phyloP scores from a whole-genome alignment of 2,888 invertebrate species.

The Hydriomena furcata region DNA sequence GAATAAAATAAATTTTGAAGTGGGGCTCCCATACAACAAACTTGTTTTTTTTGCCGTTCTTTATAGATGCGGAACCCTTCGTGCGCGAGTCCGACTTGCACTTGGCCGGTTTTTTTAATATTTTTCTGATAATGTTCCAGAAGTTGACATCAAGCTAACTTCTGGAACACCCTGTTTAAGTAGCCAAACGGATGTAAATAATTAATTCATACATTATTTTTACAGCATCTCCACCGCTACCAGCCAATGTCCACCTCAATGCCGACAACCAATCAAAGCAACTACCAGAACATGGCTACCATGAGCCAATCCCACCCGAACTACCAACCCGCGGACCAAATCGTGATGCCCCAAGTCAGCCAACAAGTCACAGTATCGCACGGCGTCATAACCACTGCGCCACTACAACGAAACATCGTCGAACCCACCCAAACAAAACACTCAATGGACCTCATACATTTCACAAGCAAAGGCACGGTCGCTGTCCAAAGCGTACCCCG shows the following conservation, averaged over 20 bases:
- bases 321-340: constrained; percentile 40
- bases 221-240: constrained; percentile 67
- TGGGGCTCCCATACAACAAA: too few relatives aligned
- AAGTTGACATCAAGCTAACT: too few relatives aligned
- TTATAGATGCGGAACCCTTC: too few relatives aligned
- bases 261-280: constrained; percentile 52
- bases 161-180: too few relatives aligned
- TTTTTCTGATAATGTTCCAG: too few relatives aligned
- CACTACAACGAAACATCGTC: constrained; percentile 55
- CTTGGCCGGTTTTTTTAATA: too few relatives aligned
- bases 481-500: constrained; percentile 60
- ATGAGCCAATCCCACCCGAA: constrained; percentile 74
- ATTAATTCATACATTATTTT: constrained; percentile 11
- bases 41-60: too few relatives aligned
- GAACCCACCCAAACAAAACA: constrained; percentile 64
- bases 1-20: too few relatives aligned
- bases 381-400: constrained; percentile 50
- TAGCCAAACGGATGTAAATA: too few relatives aligned
- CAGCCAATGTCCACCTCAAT: constrained; percentile 75
- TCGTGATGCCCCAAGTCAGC: constrained; percentile 10
- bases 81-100: too few relatives aligned
- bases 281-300: constrained; percentile 65
- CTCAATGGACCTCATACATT: constrained; percentile 67
- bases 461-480: constrained; percentile 57
- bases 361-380: constrained; percentile 45